phyloP scores from a whole-genome alignment of 2,113 vertebrate species.

The Chionomys nivalis region DNA sequence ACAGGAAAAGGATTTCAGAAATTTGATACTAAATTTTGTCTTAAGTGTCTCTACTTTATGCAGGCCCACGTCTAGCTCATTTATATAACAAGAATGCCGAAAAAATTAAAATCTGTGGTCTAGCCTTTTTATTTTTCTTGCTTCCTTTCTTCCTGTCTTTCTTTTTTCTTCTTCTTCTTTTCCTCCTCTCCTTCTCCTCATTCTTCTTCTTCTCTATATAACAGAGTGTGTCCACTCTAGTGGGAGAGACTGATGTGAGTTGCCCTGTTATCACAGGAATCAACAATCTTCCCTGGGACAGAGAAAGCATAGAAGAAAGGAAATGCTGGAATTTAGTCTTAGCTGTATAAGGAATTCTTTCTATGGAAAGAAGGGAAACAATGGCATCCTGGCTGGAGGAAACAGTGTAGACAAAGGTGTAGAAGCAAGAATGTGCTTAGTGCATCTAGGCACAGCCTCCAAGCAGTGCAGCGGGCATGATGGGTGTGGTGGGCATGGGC shows the following conservation, averaged over 20 bases:
- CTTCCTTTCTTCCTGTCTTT: not conserved
- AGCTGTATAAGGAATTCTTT: not conserved
- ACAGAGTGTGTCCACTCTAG: not conserved
- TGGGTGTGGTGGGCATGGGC: not conserved
- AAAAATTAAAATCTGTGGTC: not conserved
- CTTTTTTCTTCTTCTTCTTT: too few species aligned
- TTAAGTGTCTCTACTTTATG: not conserved
- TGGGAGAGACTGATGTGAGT: not conserved
- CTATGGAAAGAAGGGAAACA: not conserved
- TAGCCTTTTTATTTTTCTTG: too few species aligned
- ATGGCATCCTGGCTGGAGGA: not conserved
- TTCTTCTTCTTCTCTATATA: too few species aligned
- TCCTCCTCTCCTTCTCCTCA: rapidly evolving
- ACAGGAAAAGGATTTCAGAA: not conserved
- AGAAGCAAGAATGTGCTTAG: rapidly evolving
- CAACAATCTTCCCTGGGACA: not conserved
- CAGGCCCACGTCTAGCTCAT: not conserved
- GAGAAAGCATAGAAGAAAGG: not conserved
- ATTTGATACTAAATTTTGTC: not conserved
- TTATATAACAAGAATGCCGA: not conserved
- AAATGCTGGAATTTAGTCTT: not conserved
- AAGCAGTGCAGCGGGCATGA: not conserved
- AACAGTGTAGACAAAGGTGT: not conserved
- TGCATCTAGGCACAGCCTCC: not conserved
- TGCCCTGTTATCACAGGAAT: not conserved